phyloP scores from a whole-genome alignment of 2,888 invertebrate genomes.

The Drosophila picticornis region DNA sequence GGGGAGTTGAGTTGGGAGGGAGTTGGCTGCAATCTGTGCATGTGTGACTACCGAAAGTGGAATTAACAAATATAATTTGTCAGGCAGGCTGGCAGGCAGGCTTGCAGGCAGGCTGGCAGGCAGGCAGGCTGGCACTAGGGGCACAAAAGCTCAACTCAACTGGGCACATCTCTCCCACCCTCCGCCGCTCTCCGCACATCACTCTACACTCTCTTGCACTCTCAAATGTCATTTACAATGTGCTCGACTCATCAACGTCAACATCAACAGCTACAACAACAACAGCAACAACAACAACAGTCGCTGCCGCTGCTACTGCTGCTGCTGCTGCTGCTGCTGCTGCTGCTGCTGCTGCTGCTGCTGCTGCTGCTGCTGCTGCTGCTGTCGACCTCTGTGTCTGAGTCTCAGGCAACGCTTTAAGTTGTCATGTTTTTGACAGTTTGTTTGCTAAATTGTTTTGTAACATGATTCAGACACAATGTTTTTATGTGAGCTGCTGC shows the following conservation, averaged over 20 bases:
- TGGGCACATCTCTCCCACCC: constrained; percentile 11
- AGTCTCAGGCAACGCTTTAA: constrained; percentile 73
- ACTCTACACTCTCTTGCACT: constrained; percentile 28
- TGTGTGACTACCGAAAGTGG: constrained; percentile 31
- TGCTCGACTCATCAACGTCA: constrained; percentile 77
- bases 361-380: constrained; percentile 11
- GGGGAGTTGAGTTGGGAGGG: not conserved
- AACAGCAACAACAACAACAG: not conserved
- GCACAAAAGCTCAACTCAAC: constrained; percentile 37
- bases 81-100: constrained; percentile 36
- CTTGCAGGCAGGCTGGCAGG: constrained; percentile 18
- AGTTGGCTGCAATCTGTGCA: constrained; percentile 34
- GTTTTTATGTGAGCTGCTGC: constrained; percentile 51
- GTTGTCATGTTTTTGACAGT: constrained; percentile 83
- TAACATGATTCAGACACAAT: constrained; percentile 81
- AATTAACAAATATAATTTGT: constrained; percentile 60
- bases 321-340: constrained; percentile 13
- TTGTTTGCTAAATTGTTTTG: constrained; percentile 83
- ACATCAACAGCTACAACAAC: constrained; percentile 33
- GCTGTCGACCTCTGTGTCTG: constrained; percentile 23
- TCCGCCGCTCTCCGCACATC: constrained; percentile 10
- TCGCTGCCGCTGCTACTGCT: constrained; percentile 7
- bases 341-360: constrained; percentile 6
- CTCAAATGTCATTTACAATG: constrained; percentile 74
- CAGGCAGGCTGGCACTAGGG: not conserved